These are phyloP conservation scores for Himalopsyche anomala DNA, from an alignment of 2,888 invertebrate species.

Conservation along the genomic window DNA sequence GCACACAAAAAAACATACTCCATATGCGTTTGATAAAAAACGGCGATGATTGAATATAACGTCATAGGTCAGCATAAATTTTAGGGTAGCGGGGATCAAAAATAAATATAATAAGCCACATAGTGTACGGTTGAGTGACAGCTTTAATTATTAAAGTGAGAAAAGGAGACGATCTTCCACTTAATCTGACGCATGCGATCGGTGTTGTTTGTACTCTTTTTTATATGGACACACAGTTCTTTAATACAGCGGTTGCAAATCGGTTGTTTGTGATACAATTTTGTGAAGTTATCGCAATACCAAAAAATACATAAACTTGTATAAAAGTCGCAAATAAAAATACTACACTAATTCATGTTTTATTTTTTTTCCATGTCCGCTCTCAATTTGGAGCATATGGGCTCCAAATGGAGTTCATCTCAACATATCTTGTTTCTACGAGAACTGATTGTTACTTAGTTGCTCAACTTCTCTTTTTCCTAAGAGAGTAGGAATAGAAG, in stretches of 20 bases:
- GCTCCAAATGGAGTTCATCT: too few relatives aligned
- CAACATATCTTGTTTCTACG: too few relatives aligned
- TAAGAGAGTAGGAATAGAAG: too few relatives aligned
- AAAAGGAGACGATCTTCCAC: conserved; percentile 32
- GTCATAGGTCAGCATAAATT: conserved; percentile 1
- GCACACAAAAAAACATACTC: background rate
- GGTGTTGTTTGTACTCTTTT: background rate
- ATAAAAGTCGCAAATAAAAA: too few relatives aligned
- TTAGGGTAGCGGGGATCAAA: conserved; percentile 24
- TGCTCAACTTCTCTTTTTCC: too few relatives aligned
- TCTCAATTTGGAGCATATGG: too few relatives aligned
- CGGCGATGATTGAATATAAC: conserved; percentile 21
- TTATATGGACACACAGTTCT: background rate
- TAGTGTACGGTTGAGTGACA: conserved; percentile 36
- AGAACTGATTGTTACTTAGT: too few relatives aligned
- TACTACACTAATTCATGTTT: too few relatives aligned
- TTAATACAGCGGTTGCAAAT: background rate
- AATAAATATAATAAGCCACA: conserved; percentile 16
- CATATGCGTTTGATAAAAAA: background rate
- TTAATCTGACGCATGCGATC: conserved; percentile 43
- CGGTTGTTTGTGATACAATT: too few relatives aligned
- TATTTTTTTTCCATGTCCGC: too few relatives aligned
- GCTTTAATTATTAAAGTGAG: conserved; percentile 36
- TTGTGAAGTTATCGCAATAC: too few relatives aligned
- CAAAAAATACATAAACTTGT: too few relatives aligned